These are phyloP conservation scores for Desmophyllum pertusum DNA, from an alignment of 92 coral and sea anemone genomes.

Conservation along the genomic window DNA sequence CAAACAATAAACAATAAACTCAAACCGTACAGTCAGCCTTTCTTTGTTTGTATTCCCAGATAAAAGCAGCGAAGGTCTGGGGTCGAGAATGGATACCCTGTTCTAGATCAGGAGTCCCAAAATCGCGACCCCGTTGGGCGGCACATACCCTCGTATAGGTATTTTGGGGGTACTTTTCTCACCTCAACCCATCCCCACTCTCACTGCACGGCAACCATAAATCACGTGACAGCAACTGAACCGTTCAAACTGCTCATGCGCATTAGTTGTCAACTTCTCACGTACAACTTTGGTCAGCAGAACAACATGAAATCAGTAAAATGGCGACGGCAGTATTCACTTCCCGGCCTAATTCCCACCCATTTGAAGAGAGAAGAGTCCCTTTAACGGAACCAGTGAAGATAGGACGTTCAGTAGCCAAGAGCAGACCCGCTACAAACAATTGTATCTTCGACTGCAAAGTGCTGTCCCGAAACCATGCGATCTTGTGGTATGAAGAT, in stretches of 20 bases:
- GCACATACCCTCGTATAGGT: no score
- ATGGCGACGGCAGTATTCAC: conserved; percentile 99
- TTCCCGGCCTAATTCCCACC: conserved; percentile 95
- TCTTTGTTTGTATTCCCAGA: no score
- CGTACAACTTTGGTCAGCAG: conserved; percentile 49
- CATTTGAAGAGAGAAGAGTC: conserved; percentile 93
- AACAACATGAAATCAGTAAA: conserved; percentile 91
- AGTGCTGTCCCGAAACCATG: conserved; percentile 98
- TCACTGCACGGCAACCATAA: no score
- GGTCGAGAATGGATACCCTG: no score
- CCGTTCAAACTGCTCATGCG: conserved; percentile 40
- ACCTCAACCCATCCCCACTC: neutral
- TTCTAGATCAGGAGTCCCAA: no score
- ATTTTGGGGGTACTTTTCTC: no score
- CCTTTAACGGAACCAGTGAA: conserved; percentile 84
- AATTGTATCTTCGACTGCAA: conserved; percentile 98
- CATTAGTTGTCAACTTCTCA: conserved; percentile 40
- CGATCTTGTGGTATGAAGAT: conserved; percentile 96
- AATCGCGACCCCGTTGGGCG: no score
- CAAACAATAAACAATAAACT: no score
- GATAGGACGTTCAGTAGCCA: conserved; percentile 99
- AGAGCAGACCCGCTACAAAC: conserved; percentile 89
- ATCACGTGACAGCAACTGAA: conserved; percentile 22
- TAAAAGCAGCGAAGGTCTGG: no score
- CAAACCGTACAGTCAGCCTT: no score